phyloP scores from a whole-genome alignment of 2,113 vertebrate genomes.

The Clupea harengus region DNA sequence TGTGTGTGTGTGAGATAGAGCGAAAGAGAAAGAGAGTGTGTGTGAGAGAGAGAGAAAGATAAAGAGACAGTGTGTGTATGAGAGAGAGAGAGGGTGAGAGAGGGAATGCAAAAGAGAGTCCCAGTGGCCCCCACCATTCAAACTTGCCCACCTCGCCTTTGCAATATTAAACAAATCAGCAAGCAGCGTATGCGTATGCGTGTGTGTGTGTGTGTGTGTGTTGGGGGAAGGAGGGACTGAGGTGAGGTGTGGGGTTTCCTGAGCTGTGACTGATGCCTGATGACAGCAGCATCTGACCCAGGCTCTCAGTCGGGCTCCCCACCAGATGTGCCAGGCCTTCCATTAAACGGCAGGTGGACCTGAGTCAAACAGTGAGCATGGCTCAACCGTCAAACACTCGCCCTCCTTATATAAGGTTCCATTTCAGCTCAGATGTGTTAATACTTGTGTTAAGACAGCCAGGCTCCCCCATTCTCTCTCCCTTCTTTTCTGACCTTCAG shows the following conservation, averaged over 20 bases:
- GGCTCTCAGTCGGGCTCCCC: background rate
- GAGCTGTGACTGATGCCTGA: constrained; percentile 15
- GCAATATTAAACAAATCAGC: constrained; percentile 4
- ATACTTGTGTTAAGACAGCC: constrained; percentile 34
- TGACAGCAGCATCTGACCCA: background rate
- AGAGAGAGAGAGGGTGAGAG: background rate
- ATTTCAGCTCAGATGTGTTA: constrained; percentile 49
- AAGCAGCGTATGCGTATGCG: background rate
- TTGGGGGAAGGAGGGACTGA: constrained; percentile 26
- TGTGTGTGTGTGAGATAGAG: background rate
- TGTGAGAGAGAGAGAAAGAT: background rate
- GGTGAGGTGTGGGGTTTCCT: constrained; percentile 45
- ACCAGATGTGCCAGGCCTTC: background rate
- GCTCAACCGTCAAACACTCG: background rate
- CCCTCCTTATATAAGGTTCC: constrained; percentile 27
- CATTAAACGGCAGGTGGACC: background rate
- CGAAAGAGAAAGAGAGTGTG: background rate
- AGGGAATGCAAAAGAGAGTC: background rate
- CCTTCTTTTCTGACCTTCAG: background rate
- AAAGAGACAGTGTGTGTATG: background rate
- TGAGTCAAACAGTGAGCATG: background rate
- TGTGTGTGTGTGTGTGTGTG: constrained; percentile 18
- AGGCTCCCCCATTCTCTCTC: constrained; percentile 32
- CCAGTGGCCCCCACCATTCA: background rate
- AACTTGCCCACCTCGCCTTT: background rate